phyloP scores from a whole-genome alignment of 1,140 invertebrate species.

The Charaxes varanes region DNA sequence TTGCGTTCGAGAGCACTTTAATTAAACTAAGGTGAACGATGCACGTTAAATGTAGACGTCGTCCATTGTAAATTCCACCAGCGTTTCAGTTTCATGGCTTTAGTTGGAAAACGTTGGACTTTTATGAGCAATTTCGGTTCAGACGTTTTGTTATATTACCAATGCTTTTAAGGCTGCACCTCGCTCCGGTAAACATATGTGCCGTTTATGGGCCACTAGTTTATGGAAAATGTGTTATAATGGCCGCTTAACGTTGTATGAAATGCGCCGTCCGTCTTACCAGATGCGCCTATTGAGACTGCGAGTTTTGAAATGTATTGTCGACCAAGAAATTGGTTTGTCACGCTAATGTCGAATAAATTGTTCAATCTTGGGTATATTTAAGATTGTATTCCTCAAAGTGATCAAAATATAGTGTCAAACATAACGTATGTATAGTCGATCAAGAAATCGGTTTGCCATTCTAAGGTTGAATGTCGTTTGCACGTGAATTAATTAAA shows the following conservation, averaged over 20 bases:
- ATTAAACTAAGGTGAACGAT: conserved; percentile 65
- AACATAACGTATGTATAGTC: too few species aligned
- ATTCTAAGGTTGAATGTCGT: too few species aligned
- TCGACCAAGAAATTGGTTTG: too few species aligned
- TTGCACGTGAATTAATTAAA: too few species aligned
- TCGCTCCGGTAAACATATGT: conserved; percentile 70
- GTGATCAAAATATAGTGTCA: too few species aligned
- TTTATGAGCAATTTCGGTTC: conserved; percentile 73
- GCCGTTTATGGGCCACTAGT: conserved; percentile 60
- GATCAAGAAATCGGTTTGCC: too few species aligned
- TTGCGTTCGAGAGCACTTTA: conserved; percentile 46
- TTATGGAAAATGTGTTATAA: conserved; percentile 66
- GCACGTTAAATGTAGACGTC: conserved; percentile 64
- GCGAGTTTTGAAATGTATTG: conserved; percentile 10
- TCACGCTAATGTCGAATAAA: too few species aligned
- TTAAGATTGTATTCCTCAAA: too few species aligned
- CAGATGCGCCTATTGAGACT: conserved; percentile 35
- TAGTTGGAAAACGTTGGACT: conserved; percentile 70
- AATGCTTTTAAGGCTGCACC: conserved; percentile 73
- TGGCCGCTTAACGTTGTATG: conserved; percentile 44
- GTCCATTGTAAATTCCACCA: conserved; percentile 67
- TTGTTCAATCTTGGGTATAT: too few species aligned
- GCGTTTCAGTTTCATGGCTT: conserved; percentile 71
- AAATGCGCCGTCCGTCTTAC: conserved; percentile 35
- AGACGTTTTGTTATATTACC: conserved; percentile 73